Evolutionary conservation across 2,888 invertebrate genomes (phyloP).

Genomic region (Latheticus oryzae): DNA sequence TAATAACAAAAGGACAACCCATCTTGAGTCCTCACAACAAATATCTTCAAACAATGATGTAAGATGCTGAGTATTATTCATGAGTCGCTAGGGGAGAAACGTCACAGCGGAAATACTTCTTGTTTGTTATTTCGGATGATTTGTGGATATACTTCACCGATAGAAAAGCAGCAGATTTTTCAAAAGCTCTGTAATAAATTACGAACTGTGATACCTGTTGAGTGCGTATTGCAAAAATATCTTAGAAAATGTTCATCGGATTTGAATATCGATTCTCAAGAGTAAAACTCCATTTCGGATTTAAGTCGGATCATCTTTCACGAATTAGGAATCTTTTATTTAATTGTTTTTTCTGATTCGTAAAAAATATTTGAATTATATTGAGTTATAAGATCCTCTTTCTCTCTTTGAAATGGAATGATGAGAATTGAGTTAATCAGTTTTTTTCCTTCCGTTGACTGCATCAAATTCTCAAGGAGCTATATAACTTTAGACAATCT

Average conservation of each 20-base stretch:
- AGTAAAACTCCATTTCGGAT: slow-evolving; percentile 8
- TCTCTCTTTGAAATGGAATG: no score
- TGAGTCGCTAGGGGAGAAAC: slow-evolving; percentile 38
- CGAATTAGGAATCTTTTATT: slow-evolving; percentile 21
- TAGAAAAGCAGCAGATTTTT: slow-evolving; percentile 35
- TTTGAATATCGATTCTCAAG: slow-evolving; percentile 20
- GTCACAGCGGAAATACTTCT: slow-evolving; percentile 37
- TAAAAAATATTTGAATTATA: no score
- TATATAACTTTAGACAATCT: slow-evolving; percentile 17
- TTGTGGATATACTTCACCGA: slow-evolving; percentile 36
- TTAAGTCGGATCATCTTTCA: slow-evolving; percentile 21
- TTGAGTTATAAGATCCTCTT: slow-evolving; percentile 20
- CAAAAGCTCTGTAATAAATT: slow-evolving; percentile 31
- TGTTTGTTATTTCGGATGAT: slow-evolving; percentile 42
- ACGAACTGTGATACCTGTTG: slow-evolving; percentile 31
- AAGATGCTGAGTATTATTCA: slow-evolving; percentile 46
- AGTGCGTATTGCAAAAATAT: slow-evolving; percentile 19
- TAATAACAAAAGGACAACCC: slow-evolving; percentile 47
- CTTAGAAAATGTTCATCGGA: slow-evolving; percentile 1
- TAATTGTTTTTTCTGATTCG: slow-evolving; percentile 29
- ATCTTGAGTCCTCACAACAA: slow-evolving; percentile 42
- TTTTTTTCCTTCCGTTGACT: slow-evolving; percentile 20
- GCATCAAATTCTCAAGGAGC: slow-evolving; percentile 25
- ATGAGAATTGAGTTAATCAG: slow-evolving; percentile 27
- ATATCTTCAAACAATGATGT: slow-evolving; percentile 48